A percentile compares a stretch with the other conserved stretches of the same genome.
Conservation (phyloP, 1,140 invertebrate genomes). For the Thaumatotibia leucotreta region DNA sequence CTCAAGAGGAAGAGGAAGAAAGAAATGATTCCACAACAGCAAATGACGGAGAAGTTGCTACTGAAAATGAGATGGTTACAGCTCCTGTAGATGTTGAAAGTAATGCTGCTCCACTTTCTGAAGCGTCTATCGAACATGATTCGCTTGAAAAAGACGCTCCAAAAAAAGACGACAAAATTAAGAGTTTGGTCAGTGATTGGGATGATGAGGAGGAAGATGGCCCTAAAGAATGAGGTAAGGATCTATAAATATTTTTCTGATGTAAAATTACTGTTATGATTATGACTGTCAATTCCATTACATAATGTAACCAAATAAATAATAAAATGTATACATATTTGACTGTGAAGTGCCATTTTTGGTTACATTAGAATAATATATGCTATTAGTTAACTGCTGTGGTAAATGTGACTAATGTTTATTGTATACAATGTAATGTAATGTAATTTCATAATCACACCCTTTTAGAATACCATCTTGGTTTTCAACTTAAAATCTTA, state of each 20-base stretch:
- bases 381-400: no score
- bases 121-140: not conserved
- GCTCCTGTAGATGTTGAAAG: not conserved
- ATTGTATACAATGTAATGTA: no score
- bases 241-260: not conserved
- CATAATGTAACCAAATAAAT: no score
- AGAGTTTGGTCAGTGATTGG: slow-evolving; percentile 67
- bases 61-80: not conserved
- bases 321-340: no score
- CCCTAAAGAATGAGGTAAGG: slow-evolving; percentile 29
- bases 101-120: slow-evolving; percentile 12
- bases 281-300: no score
- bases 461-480: no score
- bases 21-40: slow-evolving; percentile 18
- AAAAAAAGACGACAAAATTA: slow-evolving; percentile 55
- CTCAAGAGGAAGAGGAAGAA: slow-evolving; percentile 51
- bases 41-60: slow-evolving; percentile 18
- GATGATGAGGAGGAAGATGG: slow-evolving; percentile 61
- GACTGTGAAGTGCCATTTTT: no score
- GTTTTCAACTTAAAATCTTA: no score
- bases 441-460: no score
- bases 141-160: slow-evolving; percentile 15
- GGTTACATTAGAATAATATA: no score
- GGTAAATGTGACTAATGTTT: not conserved
- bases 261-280: no score